Percentiles rank a stretch among this genome's conserved stretches.
phyloP scores from a whole-genome alignment of 2,797 vertebrate genomes.

The Lophotriccus pileatus region DNA sequence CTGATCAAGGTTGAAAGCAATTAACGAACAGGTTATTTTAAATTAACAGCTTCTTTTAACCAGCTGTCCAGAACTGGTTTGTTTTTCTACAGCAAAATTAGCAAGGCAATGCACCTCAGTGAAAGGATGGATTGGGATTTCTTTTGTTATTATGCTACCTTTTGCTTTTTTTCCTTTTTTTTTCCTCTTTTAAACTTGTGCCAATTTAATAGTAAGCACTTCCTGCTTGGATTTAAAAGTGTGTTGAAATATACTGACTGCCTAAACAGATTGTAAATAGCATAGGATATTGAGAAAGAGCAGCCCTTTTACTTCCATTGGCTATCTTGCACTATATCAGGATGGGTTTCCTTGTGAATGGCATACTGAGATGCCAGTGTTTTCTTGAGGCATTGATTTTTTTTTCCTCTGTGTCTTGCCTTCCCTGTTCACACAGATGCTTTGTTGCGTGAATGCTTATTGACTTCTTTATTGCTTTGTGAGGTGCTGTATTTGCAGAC shows the following conservation, averaged over 20 bases:
- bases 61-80: constrained; percentile 48
- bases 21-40: constrained; percentile 80
- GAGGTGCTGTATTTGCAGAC: neutral
- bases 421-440: neutral
- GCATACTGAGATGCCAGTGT: neutral
- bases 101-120: neutral
- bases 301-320: neutral
- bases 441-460: neutral
- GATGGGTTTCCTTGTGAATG: neutral
- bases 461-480: neutral
- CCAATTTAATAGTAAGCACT: neutral
- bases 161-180: neutral
- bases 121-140: neutral
- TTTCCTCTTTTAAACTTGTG: neutral
- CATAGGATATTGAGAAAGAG: neutral
- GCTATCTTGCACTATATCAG: neutral
- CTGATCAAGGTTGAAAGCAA: constrained; percentile 79
- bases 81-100: neutral
- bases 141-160: neutral
- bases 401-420: neutral
- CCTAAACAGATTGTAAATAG: neutral
- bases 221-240: constrained; percentile 22
- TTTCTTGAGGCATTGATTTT: neutral
- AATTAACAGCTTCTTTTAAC: constrained; percentile 72
- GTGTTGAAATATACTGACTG: neutral